phyloP scores from a whole-genome alignment of 2,113 vertebrate genomes.

The Choloepus hoffmanni region DNA sequence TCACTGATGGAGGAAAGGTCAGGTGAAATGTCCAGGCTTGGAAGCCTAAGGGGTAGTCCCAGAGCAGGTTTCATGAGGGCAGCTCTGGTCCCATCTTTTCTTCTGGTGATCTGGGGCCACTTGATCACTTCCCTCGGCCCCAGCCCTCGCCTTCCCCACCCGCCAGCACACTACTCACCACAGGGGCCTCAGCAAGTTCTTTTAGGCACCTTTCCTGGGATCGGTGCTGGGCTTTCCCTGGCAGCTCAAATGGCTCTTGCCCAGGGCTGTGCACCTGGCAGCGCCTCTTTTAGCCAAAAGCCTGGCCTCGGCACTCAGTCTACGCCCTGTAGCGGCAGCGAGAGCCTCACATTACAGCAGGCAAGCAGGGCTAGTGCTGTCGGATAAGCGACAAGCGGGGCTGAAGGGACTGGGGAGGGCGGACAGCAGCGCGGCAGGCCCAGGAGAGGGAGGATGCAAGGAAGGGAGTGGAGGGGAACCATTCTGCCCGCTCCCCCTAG shows the following conservation, averaged over 20 bases:
- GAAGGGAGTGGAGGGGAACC: neutral
- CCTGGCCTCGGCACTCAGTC: conserved; percentile 62
- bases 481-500: neutral
- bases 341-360: conserved; percentile 63
- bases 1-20: neutral
- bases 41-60: conserved; percentile 31
- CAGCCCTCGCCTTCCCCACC: neutral
- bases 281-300: conserved; percentile 68
- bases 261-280: conserved; percentile 74
- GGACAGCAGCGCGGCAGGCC: conserved; percentile 27
- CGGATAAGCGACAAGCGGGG: conserved; percentile 44
- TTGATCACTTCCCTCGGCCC: neutral
- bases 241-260: conserved; percentile 63
- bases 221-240: conserved; percentile 24
- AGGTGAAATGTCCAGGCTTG: neutral
- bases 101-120: neutral
- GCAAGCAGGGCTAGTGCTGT: conserved; percentile 27
- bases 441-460: conserved; percentile 48
- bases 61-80: neutral
- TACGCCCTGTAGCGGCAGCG: conserved; percentile 64
- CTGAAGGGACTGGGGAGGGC: conserved; percentile 63
- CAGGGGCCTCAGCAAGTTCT: conserved; percentile 37
- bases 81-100: neutral
- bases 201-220: conserved; percentile 65
- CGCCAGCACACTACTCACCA: conserved; percentile 71